Evolutionary conservation across 1,140 invertebrate genomes (phyloP).

Genomic region (Stenopsyche tienmushanensis): DNA sequence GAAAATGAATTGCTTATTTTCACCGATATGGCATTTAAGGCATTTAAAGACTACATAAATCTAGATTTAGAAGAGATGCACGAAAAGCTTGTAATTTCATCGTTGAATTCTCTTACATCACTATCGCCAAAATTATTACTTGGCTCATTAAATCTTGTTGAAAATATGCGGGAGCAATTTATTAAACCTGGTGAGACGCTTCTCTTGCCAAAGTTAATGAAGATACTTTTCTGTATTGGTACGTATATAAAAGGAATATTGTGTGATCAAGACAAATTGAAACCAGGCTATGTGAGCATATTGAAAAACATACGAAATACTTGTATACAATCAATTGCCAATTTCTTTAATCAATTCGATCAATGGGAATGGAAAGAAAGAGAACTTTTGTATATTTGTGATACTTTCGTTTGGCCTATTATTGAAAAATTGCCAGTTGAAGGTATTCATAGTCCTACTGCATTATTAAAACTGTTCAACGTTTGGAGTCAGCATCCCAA

Average conservation of each 20-base stretch:
- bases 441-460: conserved; percentile 80
- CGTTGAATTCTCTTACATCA: conserved; percentile 58
- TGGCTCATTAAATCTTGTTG: conserved; percentile 74
- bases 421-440: conserved; percentile 75
- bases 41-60: conserved; percentile 66
- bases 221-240: conserved; percentile 70
- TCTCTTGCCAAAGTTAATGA: conserved; percentile 69
- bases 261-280: conserved; percentile 55
- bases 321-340: conserved; percentile 61
- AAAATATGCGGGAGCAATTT: conserved; percentile 82
- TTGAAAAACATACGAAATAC: conserved; percentile 69
- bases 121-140: conserved; percentile 72
- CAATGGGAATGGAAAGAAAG: conserved; percentile 67
- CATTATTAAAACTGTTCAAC: conserved; percentile 75
- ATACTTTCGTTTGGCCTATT: conserved; percentile 79
- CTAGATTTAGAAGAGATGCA: conserved; percentile 53
- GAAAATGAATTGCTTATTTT: conserved; percentile 78
- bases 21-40: conserved; percentile 79
- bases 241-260: conserved; percentile 64
- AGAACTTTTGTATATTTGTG: conserved; percentile 76
- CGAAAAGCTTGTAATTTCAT: conserved; percentile 51
- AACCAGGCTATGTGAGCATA: conserved; percentile 61
- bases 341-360: conserved; percentile 81
- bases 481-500: conserved; percentile 76
- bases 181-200: conserved; percentile 69